phyloP scores from a whole-genome alignment of 23 tunicate genomes.

The Ciona savignyi region DNA sequence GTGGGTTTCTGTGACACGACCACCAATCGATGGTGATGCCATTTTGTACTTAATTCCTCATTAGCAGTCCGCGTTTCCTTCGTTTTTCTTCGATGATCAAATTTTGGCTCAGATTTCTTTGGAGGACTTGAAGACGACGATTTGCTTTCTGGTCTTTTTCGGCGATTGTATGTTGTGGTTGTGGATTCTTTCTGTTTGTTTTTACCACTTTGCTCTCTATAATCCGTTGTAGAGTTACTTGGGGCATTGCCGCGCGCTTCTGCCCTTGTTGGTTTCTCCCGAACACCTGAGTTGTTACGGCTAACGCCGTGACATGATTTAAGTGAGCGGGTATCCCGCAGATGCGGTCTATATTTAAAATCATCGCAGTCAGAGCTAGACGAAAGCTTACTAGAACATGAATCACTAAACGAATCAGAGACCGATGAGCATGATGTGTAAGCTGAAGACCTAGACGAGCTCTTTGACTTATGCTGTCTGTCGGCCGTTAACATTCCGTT shows the following conservation, averaged over 20 bases:
- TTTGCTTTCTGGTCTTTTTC: not conserved
- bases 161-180: not conserved
- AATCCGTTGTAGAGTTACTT: not conserved
- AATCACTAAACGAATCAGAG: not conserved
- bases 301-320: not conserved
- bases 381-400: not conserved
- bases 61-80: constrained; percentile 31
- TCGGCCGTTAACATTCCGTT: not conserved
- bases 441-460: not conserved
- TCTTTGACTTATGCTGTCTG: not conserved
- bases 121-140: not conserved
- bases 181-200: not conserved
- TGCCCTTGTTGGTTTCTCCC: not conserved
- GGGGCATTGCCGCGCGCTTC: not conserved
- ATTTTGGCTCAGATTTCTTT: not conserved
- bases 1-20: constrained; percentile 66
- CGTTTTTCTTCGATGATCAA: constrained; percentile 24
- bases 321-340: not conserved
- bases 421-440: constrained; percentile 3
- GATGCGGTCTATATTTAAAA: not conserved
- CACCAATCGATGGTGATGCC: constrained; percentile 93
- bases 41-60: constrained; percentile 37
- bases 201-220: not conserved
- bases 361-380: not conserved
- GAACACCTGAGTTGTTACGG: not conserved